Conservation (phyloP, 2,113 vertebrate species). For the Lasiurus cinereus region DNA sequence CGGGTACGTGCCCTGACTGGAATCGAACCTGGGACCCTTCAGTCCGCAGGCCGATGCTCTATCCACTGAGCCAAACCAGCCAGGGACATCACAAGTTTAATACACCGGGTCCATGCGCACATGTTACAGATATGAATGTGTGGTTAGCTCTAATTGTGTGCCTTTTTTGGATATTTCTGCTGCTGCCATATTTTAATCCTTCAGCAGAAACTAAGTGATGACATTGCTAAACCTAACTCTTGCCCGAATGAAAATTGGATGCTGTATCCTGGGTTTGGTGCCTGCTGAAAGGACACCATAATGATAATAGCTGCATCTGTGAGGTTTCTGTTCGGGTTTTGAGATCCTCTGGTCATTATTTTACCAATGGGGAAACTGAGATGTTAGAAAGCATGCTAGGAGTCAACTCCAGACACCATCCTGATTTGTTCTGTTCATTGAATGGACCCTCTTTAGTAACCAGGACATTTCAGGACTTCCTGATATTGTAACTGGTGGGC, state of each 20-base stretch:
- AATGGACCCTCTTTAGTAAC: not conserved
- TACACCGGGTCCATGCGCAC: fast-evolving
- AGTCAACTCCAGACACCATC: constrained; percentile 20
- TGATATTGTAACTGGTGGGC: not conserved
- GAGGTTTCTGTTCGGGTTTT: not conserved
- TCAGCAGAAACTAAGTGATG: not conserved
- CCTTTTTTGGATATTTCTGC: not conserved
- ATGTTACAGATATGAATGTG: fast-evolving
- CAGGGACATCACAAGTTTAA: not conserved
- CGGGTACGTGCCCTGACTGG: no score
- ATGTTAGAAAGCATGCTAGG: not conserved
- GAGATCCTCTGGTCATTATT: not conserved
- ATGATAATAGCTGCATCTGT: not conserved
- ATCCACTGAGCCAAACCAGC: no score
- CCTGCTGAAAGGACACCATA: not conserved
- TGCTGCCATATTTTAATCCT: not conserved
- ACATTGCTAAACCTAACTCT: not conserved
- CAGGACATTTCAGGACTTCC: constrained; percentile 28
- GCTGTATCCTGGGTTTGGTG: not conserved
- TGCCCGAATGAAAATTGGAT: not conserved
- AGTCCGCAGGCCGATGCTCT: no score
- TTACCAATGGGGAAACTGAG: constrained; percentile 20
- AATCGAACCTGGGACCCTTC: no score
- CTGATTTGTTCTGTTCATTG: constrained; percentile 17
- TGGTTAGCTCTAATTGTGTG: not conserved